Conservation (phyloP, 2,797 vertebrate genomes). For the Poecilia wingei region DNA sequence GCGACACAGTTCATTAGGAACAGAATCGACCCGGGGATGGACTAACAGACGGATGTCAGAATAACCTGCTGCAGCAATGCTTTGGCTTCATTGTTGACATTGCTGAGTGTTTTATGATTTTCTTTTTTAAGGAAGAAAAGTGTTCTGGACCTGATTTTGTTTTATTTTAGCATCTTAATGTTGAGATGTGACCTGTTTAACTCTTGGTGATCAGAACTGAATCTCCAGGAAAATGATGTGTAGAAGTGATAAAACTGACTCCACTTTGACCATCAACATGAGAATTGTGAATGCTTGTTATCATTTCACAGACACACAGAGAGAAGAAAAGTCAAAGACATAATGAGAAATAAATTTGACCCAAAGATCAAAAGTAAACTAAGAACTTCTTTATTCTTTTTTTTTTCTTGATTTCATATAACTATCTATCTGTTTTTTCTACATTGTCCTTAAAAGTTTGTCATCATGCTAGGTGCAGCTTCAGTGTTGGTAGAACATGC, state of each 20-base stretch:
- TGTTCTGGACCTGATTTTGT: neutral
- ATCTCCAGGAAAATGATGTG: neutral
- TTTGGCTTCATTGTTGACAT: neutral
- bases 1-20: neutral
- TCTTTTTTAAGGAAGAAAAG: neutral
- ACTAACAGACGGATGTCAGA: neutral
- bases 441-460: conserved; percentile 83
- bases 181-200: neutral
- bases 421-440: conserved; percentile 75
- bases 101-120: neutral
- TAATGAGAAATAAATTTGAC: conserved; percentile 60
- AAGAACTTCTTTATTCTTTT: conserved; percentile 85
- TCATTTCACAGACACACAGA: conserved; percentile 17
- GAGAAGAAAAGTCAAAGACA: conserved; percentile 20
- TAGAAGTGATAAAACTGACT: neutral
- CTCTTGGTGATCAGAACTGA: neutral
- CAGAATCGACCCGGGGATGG: neutral
- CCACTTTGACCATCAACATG: too few species aligned
- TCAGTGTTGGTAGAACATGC: conserved; percentile 85
- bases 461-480: conserved; percentile 87
- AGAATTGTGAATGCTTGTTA: neutral
- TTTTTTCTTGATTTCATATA: conserved; percentile 70
- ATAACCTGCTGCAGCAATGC: neutral
- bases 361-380: conserved; percentile 81
- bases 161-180: neutral